Percentiles rank a stretch among this genome's conserved stretches.
Evolutionary conservation across 92 coral and sea anemone species (phyloP).

Genomic region (Phenganax marumi): DNA sequence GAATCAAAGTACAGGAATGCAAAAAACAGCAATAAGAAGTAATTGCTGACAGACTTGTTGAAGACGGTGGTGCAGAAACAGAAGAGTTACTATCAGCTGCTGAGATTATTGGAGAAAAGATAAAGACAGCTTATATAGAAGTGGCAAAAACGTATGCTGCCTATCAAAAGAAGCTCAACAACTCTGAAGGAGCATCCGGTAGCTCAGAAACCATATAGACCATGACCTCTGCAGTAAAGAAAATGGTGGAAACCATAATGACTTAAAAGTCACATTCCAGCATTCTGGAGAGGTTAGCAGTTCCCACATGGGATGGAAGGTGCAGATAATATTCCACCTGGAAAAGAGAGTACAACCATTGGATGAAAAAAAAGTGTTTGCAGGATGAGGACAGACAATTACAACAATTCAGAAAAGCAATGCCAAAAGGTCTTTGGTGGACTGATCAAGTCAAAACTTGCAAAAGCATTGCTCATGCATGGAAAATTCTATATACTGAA

Average conservation of each 20-base stretch:
- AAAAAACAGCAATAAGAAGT: conserved; percentile 14
- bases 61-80: not conserved
- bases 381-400: conserved; percentile 19
- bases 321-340: conserved; percentile 53
- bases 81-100: not conserved
- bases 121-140: conserved; percentile 20
- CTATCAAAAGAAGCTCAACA: not conserved
- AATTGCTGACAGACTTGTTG: conserved; percentile 12
- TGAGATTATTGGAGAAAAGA: not conserved
- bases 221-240: conserved; percentile 2
- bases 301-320: conserved; percentile 64
- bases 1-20: conserved; percentile 46
- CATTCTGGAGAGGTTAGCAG: conserved; percentile 59
- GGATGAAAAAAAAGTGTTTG: conserved; percentile 65
- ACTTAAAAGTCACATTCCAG: conserved; percentile 12
- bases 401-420: not conserved
- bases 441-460: conserved; percentile 22
- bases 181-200: not conserved
- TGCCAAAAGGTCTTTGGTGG: conserved; percentile 14
- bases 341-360: conserved; percentile 58
- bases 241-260: conserved; percentile 6
- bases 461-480: conserved; percentile 16
- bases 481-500: conserved; percentile 44
- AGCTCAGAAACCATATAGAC: not conserved
- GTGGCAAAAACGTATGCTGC: not conserved